phyloP scores from a whole-genome alignment of 2,797 vertebrate genomes.

The Gila robusta region DNA sequence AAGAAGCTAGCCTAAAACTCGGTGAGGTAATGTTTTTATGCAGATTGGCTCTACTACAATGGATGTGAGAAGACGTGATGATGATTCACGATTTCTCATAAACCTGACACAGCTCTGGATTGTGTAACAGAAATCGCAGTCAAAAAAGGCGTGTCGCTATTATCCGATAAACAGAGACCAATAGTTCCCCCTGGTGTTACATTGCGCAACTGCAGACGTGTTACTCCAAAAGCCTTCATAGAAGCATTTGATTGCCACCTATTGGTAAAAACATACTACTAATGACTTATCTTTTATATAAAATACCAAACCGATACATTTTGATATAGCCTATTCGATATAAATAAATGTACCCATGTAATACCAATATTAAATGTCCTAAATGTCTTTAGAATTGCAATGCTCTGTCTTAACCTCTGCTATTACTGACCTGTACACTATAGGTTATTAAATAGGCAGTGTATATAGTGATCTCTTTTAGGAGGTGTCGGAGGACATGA shows the following conservation, averaged over 20 bases:
- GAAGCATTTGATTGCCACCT: conserved; percentile 7
- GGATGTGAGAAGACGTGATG: conserved; percentile 26
- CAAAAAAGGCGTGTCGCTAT: background rate
- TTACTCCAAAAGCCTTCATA: background rate
- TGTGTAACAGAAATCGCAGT: conserved; percentile 28
- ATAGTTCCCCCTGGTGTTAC: conserved; percentile 9
- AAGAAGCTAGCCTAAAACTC: no score
- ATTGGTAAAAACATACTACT: conserved; percentile 1
- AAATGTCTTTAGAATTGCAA: background rate
- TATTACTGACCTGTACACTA: background rate
- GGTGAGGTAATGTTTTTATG: conserved; percentile 13
- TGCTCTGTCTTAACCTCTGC: background rate
- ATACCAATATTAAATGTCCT: background rate
- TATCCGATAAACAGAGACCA: background rate
- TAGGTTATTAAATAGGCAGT: background rate
- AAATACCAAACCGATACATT: background rate
- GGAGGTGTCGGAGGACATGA: background rate
- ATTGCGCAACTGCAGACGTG: background rate
- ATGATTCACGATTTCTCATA: conserved; percentile 44
- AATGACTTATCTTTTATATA: background rate
- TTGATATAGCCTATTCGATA: background rate
- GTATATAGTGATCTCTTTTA: background rate
- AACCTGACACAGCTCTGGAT: conserved; percentile 20
- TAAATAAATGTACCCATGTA: background rate
- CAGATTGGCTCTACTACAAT: background rate